Evolutionary conservation across 2,797 vertebrate genomes (phyloP).

Genomic region (Aythya fuligula): DNA sequence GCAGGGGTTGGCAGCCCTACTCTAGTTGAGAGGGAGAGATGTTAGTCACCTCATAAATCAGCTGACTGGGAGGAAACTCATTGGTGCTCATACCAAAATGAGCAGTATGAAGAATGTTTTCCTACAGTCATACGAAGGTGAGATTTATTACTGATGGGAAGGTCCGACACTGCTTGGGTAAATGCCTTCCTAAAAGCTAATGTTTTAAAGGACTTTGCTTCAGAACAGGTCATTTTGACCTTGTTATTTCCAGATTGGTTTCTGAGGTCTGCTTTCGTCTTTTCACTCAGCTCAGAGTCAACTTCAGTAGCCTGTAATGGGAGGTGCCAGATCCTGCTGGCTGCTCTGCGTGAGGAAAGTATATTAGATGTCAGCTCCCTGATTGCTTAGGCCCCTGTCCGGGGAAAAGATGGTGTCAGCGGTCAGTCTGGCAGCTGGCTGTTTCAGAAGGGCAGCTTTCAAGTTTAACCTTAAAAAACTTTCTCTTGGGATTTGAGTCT

Average conservation of each 20-base stretch:
- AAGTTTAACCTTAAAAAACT: conserved; percentile 41
- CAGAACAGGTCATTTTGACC: neutral
- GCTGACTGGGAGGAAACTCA: neutral
- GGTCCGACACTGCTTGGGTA: rapidly evolving
- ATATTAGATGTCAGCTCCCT: conserved; percentile 20
- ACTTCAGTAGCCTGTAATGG: neutral
- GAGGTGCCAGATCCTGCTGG: neutral
- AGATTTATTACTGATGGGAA: neutral
- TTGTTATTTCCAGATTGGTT: neutral
- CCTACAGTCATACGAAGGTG: rapidly evolving
- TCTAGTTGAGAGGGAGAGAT: neutral
- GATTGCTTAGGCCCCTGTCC: neutral
- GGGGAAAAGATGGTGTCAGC: neutral
- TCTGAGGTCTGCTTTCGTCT: neutral
- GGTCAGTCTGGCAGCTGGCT: conserved; percentile 37
- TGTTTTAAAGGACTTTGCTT: neutral
- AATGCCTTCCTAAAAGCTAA: neutral
- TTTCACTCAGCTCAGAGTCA: neutral
- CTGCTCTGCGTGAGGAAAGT: rapidly evolving
- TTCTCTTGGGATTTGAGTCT: neutral
- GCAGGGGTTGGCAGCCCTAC: neutral
- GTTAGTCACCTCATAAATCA: neutral
- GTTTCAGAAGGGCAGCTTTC: conserved; percentile 43
- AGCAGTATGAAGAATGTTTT: neutral
- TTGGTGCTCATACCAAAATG: neutral